These are phyloP conservation scores for Coenonympha arcania DNA, from an alignment of 2,888 invertebrate species.

Conservation along the genomic window DNA sequence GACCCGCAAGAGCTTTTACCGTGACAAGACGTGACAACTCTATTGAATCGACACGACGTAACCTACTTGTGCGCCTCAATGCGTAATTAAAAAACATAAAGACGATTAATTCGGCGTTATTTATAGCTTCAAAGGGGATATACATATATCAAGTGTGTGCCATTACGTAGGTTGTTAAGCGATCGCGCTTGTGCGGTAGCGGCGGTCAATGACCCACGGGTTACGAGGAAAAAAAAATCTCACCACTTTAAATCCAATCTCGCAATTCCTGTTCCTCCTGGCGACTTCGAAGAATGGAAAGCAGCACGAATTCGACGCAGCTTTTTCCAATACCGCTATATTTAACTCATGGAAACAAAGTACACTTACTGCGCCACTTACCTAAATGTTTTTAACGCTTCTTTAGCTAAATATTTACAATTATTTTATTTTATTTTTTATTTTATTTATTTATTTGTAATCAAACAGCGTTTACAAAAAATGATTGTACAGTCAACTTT, in stretches of 20 bases:
- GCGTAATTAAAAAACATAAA: constrained; percentile 2
- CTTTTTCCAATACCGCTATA: constrained; percentile 55
- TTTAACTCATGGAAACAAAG: constrained; percentile 42
- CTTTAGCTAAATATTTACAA: no score
- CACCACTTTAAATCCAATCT: constrained; percentile 46
- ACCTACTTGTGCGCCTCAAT: background rate
- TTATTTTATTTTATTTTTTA: no score
- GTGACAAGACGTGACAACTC: background rate
- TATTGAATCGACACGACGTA: background rate
- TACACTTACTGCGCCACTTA: constrained; percentile 42
- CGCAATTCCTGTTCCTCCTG: constrained; percentile 46
- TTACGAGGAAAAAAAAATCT: constrained; percentile 42
- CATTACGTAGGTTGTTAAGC: constrained; percentile 21
- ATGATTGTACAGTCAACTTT: no score
- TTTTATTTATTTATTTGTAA: no score
- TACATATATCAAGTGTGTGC: constrained; percentile 22
- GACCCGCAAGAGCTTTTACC: no score
- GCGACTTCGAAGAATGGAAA: constrained; percentile 51
- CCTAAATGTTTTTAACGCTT: constrained; percentile 23
- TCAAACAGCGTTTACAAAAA: no score
- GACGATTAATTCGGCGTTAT: constrained; percentile 8
- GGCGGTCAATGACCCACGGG: constrained; percentile 44
- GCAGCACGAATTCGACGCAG: constrained; percentile 35
- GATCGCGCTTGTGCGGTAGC: constrained; percentile 23
- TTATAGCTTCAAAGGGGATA: constrained; percentile 14